Evolutionary conservation across 2,888 invertebrate species (phyloP), one percentile per base, ranked within the genome.

Genomic region (Busseola fusca): DNA sequence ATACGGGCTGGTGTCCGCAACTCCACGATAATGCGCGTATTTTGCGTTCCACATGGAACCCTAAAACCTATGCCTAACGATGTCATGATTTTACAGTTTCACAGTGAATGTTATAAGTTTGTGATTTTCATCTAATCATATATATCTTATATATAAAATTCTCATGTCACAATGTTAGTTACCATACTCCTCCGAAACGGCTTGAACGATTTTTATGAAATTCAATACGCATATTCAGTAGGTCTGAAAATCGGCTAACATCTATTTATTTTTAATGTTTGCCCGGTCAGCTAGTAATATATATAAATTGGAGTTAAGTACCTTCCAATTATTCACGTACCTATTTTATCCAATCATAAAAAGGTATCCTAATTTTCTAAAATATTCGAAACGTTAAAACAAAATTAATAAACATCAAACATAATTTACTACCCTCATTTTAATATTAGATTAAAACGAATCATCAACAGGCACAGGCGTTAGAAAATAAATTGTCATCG

Each of bases 381-480:
- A 50, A 52, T 42, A 79, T 71, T 63, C 18, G 40, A 42, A 27
- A 59, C 42, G 78, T 82, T 71, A 69, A 59, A 45, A 72, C 79
- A 48, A 84, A 84, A 84, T 76, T 82, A 74, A 76, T 74, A 82
- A 57, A 64, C 76, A 81, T 84, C 81, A 83, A 83, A 64, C 40
- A 80, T 70, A 74, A 78, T 82, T 85, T 81, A 86, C 69, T 80
- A 72, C 50, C 63, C 84, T 86, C 83, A 88, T 87, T 88, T 82
- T 69, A 85, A 87, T 87, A 88, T 84, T 82, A 86, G 84, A 88
- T 87, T 87, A 87, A 84, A 79, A 66, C 67, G 64, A 83, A 73
- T 80, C 83, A 81, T 87, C 84, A 80, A 77, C n/a, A n/a, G n/a
- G 76, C 56, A 69, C 63, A 79, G 78, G 78, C 74, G 76, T 76